Evolutionary conservation across 1,140 invertebrate genomes (phyloP).

Genomic region (Drosophila tristis): DNA sequence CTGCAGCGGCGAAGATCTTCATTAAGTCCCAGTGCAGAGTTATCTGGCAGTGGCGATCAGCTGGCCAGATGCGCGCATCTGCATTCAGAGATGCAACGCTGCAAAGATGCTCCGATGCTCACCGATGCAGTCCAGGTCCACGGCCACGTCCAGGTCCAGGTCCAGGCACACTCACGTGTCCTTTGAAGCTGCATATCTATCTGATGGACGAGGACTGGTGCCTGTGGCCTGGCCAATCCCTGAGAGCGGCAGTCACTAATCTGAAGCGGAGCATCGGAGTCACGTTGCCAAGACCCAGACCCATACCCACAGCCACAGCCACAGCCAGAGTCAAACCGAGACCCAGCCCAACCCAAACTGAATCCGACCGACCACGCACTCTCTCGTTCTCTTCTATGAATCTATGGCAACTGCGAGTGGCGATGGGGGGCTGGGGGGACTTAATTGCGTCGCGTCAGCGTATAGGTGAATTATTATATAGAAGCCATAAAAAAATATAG

Average conservation of each 20-base stretch:
- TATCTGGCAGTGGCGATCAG: constrained; percentile 33
- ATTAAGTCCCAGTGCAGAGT: constrained; percentile 40
- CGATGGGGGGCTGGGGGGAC: constrained; percentile 28
- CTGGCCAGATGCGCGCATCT: constrained; percentile 17
- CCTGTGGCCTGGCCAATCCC: constrained; percentile 34
- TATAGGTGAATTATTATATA: constrained; percentile 83
- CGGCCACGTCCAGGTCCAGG: neutral
- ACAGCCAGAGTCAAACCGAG: too few species aligned
- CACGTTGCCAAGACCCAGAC: constrained; percentile 50
- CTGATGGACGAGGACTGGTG: constrained; percentile 2
- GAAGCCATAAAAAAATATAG: constrained; percentile 63
- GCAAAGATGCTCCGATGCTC: too few species aligned
- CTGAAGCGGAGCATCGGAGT: constrained; percentile 62
- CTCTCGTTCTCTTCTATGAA: constrained; percentile 44
- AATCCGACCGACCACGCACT: constrained; percentile 26
- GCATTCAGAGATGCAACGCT: too few species aligned
- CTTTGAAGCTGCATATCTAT: neutral
- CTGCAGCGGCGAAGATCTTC: constrained; percentile 35
- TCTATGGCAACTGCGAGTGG: constrained; percentile 50
- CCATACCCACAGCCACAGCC: too few species aligned
- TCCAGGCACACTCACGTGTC: constrained; percentile 21
- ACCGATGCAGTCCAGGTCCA: neutral
- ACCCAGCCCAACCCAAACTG: too few species aligned
- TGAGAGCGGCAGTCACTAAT: constrained; percentile 48
- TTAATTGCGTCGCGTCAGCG: constrained; percentile 71